Evolutionary conservation across 2,113 vertebrate genomes (phyloP), one percentile per base, ranked within the genome.

Genomic region (Cyprinus carpio): DNA sequence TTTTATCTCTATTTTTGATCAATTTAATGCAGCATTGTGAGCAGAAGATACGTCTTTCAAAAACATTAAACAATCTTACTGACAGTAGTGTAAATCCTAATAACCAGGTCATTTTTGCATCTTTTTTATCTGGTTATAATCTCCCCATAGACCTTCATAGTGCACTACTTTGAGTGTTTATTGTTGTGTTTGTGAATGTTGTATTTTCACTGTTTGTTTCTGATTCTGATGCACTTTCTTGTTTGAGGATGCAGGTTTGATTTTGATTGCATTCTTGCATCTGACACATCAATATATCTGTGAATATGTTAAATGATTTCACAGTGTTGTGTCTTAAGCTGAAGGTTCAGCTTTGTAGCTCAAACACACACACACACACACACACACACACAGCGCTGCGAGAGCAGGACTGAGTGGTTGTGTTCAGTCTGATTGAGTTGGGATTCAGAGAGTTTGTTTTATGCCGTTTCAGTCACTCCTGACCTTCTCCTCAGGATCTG

Each of bases 401-500:
- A 18, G 51, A 2, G 16, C 0, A 31, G 15, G 62, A 7, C 6
- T 31, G 27, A 31, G 64, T 15, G 11, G 27, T 27, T 1, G 46
- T 15, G 13, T 15, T 54, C 51, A 0, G 54, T 56, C 54, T 56
- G 54, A 56, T 7, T 56, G 5, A 2, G 2, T 43, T 7, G 16
- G 40, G 8, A 10, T 56, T 56, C 77, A 20, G 27, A 25, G 37
- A 12, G 16, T 13, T 3, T 87, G 78, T 82, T n/a, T 69, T 75
- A 27, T 83, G 82, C 54, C 72, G 43, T 74, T 65, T 65, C 56
- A 85, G 82, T 96, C 96, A 96, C 95, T 91, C 97, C 95, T 90
- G 96, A 96, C 95, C 96, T 96, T 95, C 96, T 96, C 93, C 95
- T 94, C 95, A 99, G 97, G 97, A 97, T 95, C 95, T 97, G 97